These are phyloP conservation scores for Crotalus viridis DNA, from an alignment of 2,113 vertebrate genomes.

Conservation along the genomic window DNA sequence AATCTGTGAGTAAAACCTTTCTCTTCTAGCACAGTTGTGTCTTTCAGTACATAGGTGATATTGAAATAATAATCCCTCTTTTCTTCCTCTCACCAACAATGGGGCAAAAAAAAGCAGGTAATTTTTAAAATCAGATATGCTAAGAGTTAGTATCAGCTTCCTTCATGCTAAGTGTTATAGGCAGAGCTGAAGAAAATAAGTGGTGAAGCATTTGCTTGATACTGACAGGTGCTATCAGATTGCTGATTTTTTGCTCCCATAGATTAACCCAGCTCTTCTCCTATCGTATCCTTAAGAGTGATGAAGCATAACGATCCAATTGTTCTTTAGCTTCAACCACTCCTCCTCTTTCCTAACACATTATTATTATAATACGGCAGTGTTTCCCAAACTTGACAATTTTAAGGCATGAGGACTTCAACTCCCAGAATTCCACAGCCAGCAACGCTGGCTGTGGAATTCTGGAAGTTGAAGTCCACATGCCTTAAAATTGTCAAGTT, in stretches of 20 bases:
- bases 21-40: background rate
- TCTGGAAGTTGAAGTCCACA: too few species aligned
- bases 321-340: background rate
- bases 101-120: background rate
- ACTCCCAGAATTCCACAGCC: too few species aligned
- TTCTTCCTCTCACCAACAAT: background rate
- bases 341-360: background rate
- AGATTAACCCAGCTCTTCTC: background rate
- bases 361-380: background rate
- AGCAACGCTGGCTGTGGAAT: too few species aligned
- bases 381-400: too few species aligned
- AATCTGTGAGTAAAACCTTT: background rate
- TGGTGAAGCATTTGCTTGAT: background rate
- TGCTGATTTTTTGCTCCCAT: background rate
- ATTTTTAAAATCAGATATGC: background rate
- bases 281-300: background rate
- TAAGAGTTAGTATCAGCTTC: background rate
- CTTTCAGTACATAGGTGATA: background rate
- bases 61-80: background rate
- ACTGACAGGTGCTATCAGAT: background rate
- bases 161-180: background rate
- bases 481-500: too few species aligned
- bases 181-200: background rate
- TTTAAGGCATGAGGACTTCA: too few species aligned
- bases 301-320: background rate